phyloP scores from a whole-genome alignment of 2,113 vertebrate species.

The Myotis yumanensis region DNA sequence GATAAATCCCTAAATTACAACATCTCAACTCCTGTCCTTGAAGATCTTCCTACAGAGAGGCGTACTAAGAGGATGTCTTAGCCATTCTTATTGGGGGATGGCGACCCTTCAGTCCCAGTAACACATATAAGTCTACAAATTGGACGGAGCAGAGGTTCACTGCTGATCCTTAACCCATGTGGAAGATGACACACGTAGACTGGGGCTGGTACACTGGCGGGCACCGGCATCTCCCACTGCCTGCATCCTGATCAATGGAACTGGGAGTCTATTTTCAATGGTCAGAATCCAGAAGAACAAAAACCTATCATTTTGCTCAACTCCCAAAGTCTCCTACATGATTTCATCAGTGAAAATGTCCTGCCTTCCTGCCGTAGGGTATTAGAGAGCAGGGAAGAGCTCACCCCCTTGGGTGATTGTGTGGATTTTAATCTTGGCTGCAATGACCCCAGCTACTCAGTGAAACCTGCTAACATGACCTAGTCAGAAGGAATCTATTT shows the following conservation, averaged over 20 bases:
- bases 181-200: rapidly evolving
- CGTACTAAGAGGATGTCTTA: conserved; percentile 19
- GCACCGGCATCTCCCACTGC: not conserved
- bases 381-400: not conserved
- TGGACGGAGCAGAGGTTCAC: not conserved
- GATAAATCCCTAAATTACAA: conserved; percentile 80
- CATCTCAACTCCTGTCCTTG: conserved; percentile 70
- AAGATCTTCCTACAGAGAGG: conserved; percentile 51
- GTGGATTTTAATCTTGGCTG: conserved; percentile 1
- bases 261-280: not conserved
- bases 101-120: not conserved
- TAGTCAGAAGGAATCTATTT: not conserved
- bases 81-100: rapidly evolving
- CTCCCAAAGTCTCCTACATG: not conserved
- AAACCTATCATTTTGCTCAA: not conserved
- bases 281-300: not conserved
- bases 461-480: not conserved
- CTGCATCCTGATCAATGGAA: not conserved
- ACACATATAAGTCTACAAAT: not conserved
- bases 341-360: not conserved
- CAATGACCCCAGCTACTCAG: not conserved
- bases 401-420: not conserved
- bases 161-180: not conserved
- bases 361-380: not conserved
- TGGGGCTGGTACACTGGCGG: rapidly evolving